phyloP scores from a whole-genome alignment of 2,797 vertebrate species.

The Malacoraja senta region DNA sequence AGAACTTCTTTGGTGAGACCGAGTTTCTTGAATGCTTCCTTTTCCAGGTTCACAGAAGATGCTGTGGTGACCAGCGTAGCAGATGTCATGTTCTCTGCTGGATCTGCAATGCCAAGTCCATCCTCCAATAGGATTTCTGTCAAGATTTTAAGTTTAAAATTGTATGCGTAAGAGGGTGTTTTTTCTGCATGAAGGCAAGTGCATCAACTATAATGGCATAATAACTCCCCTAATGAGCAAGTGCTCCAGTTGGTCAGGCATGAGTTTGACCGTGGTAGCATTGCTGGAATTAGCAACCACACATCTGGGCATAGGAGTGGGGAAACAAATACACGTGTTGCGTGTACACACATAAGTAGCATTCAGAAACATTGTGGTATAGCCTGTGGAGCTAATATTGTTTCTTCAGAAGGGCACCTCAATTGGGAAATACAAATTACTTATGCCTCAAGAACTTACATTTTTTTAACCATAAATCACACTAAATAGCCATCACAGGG shows the following conservation, averaged over 20 bases:
- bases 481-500: too few species aligned
- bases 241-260: not conserved
- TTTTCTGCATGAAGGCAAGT: not conserved
- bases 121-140: slow-evolving; percentile 76
- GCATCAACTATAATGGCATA: not conserved
- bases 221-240: not conserved
- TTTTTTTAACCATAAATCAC: too few species aligned
- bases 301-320: not conserved
- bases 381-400: too few species aligned
- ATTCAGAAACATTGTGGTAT: not conserved
- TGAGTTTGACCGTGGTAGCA: not conserved
- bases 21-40: slow-evolving; percentile 73
- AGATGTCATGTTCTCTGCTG: slow-evolving; percentile 57
- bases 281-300: not conserved
- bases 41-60: slow-evolving; percentile 63
- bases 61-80: slow-evolving; percentile 51
- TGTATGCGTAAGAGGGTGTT: too few species aligned
- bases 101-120: slow-evolving; percentile 59
- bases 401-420: too few species aligned
- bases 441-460: too few species aligned
- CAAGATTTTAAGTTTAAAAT: not conserved
- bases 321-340: not conserved
- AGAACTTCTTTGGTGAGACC: slow-evolving; percentile 88
- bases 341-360: not conserved
- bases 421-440: too few species aligned